phyloP scores from a whole-genome alignment of 2,888 invertebrate genomes.

The Drosophila gaucha region DNA sequence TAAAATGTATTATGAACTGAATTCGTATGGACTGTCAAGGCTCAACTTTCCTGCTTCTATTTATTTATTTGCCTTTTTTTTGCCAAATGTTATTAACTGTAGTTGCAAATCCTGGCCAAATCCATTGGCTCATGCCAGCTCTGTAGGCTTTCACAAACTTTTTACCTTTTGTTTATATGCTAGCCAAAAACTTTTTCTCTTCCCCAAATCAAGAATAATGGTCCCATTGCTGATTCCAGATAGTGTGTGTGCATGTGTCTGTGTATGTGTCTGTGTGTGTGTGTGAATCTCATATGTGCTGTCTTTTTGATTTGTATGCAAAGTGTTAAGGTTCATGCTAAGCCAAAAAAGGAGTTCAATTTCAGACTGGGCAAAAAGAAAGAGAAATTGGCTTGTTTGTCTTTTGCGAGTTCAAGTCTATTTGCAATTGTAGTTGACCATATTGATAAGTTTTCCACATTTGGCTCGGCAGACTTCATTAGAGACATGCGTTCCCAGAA shows the following conservation, averaged over 20 bases:
- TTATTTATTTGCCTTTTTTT: constrained; percentile 11
- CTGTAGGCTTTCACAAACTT: constrained; percentile 57
- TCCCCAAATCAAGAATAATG: constrained; percentile 75
- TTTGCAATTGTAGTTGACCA: constrained; percentile 69
- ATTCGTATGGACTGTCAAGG: constrained; percentile 44
- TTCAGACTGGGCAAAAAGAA: constrained; percentile 44
- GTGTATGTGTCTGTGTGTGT: constrained; percentile 11
- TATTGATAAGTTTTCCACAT: constrained; percentile 72
- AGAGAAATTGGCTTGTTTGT: constrained; percentile 64
- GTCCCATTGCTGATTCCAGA: constrained; percentile 71
- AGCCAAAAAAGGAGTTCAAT: constrained; percentile 63
- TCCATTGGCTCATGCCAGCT: constrained; percentile 60
- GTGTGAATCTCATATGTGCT: constrained; percentile 38
- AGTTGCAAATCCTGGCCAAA: constrained; percentile 70
- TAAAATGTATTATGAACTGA: constrained; percentile 62
- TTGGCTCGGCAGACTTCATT: constrained; percentile 69
- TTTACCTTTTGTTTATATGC: constrained; percentile 72
- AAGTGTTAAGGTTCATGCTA: constrained; percentile 69
- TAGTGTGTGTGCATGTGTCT: constrained; percentile 41
- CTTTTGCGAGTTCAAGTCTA: constrained; percentile 50
- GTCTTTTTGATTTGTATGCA: constrained; percentile 76
- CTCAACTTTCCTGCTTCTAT: constrained; percentile 48
- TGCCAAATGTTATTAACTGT: constrained; percentile 71
- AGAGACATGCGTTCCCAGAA: constrained; percentile 43
- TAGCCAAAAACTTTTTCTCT: constrained; percentile 50